Percentiles rank a stretch among this genome's conserved stretches.
Conservation (phyloP, 2,888 invertebrate species). For the Latheticus oryzae region DNA sequence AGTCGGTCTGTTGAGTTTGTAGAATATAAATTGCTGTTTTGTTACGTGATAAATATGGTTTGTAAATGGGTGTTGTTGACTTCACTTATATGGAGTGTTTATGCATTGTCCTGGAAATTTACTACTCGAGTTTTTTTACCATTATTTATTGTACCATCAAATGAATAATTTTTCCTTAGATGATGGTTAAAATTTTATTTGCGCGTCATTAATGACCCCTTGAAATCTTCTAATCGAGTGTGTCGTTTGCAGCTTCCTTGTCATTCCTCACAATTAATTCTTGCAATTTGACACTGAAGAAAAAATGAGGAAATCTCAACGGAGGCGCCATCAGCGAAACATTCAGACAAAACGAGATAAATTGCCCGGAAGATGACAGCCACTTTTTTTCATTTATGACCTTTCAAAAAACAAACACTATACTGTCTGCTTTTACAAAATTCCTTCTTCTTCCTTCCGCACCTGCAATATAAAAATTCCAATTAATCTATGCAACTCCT, state of each 20-base stretch:
- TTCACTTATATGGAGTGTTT: constrained; percentile 51
- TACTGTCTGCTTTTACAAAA: too few species aligned
- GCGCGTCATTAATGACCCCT: constrained; percentile 48
- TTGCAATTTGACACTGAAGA: constrained; percentile 24
- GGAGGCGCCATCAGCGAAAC: not conserved
- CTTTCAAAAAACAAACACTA: too few species aligned
- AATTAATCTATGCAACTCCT: constrained; percentile 1
- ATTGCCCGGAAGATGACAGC: not conserved
- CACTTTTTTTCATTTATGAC: too few species aligned
- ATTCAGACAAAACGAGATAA: not conserved
- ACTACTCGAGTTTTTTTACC: constrained; percentile 27
- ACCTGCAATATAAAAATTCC: constrained; percentile 1
- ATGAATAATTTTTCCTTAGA: constrained; percentile 40
- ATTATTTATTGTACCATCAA: constrained; percentile 23
- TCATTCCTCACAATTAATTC: constrained; percentile 38
- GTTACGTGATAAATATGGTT: constrained; percentile 49
- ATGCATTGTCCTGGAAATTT: constrained; percentile 44
- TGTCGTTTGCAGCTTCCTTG: constrained; percentile 34
- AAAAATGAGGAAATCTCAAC: constrained; percentile 22
- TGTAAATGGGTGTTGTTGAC: constrained; percentile 51
- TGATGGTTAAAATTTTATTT: constrained; percentile 32
- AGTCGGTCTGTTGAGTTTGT: constrained; percentile 52
- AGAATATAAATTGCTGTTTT: constrained; percentile 55
- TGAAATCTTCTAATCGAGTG: constrained; percentile 40
- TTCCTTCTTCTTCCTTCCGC: too few species aligned